Base-by-base conservation (phyloP, 2,797 vertebrate genomes). In the Lophotriccus pileatus region DNA sequence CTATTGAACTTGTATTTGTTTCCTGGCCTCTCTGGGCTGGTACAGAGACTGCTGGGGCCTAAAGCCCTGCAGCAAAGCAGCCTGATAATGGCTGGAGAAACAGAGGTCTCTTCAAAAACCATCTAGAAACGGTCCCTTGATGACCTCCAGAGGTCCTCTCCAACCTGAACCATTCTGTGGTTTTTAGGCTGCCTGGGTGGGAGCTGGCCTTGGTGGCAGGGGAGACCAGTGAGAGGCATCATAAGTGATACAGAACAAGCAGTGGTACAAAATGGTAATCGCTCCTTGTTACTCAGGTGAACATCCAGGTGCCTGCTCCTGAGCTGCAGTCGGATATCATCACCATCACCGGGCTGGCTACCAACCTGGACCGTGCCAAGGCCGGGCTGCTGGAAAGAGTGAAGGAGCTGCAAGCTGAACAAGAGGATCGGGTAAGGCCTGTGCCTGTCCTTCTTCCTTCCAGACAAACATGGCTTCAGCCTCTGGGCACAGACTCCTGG, bases 221-320 rank as follows among this genome's bases (percentile, higher is more conserved):
- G 46, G 55, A 67, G 39, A 28, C n/a, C 23, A 73, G 74, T 49
- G n/a, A 44, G 11, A 63, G 59, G 20, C 39, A 67, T 69, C 36
- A 28, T 34, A 58, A 49, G 44, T 41, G 75, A 24, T 56, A n/a
- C 55, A 47, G 56, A 67, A 25, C 32, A 34, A 59, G 34, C 23
- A 43, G 58, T n/a, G 44, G 28, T 49, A 37, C 37, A 58, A 74
- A 86, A 13, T 14, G 1, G 23, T 39, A 68, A 59, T 39, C 0
- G 0, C 9, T 80, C 0, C 44, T 39, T 32, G 30, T 86, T 81
- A 3, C 10, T 19, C 91, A 99, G 99, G 99, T 99, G 88, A 99
- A 99, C 97, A 99, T 99, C 96, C 99, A 99, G 97, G 99, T 99
- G 94, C 99, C 99, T 95, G 99, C 99, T 90, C 99, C 99, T 68